Conservation (phyloP, 2,113 vertebrate genomes). For the Aleadryas rufinucha region DNA sequence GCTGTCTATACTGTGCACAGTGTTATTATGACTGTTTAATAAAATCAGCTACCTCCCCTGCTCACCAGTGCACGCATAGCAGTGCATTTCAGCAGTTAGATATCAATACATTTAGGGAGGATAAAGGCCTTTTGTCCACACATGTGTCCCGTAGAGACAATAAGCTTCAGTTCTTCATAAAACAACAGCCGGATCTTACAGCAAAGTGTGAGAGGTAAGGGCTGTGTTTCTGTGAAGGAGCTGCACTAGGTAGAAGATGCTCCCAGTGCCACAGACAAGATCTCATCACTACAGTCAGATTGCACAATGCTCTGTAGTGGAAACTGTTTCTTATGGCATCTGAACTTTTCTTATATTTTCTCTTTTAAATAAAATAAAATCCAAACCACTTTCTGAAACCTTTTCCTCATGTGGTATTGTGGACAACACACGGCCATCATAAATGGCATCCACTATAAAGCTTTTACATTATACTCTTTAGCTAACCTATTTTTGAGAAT, state of each 20-base stretch:
- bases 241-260: neutral
- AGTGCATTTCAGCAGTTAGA: neutral
- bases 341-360: neutral
- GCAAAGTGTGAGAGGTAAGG: neutral
- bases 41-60: neutral
- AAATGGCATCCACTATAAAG: neutral
- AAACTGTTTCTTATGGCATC: neutral
- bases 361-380: neutral
- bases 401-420: neutral
- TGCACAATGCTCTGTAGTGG: neutral
- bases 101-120: neutral
- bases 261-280: neutral
- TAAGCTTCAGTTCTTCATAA: neutral
- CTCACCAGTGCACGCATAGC: fast-evolving
- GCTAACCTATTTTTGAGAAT: neutral
- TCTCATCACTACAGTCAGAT: neutral
- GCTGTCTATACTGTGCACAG: neutral
- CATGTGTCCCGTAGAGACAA: neutral
- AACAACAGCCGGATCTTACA: neutral
- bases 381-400: neutral
- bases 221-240: neutral
- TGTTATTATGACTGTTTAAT: neutral
- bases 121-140: neutral
- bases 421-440: neutral
- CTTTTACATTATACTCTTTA: neutral